Evolutionary conservation across 2,888 invertebrate genomes (phyloP), one percentile per base, ranked within the genome.

Genomic region (Opisthograptis luteolata): DNA sequence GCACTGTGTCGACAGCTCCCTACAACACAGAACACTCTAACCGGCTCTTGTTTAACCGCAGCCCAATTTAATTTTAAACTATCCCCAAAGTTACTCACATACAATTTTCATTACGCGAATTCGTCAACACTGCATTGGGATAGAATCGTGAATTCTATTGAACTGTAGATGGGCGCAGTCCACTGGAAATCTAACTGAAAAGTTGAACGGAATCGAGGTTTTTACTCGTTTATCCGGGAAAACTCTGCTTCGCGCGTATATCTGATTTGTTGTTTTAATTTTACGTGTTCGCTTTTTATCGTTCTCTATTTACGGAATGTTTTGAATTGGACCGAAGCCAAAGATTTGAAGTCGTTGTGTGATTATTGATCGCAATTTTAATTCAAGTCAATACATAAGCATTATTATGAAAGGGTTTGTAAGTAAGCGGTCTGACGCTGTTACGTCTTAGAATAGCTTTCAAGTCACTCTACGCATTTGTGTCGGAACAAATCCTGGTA

Each of bases 171-270:
- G 70, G 57, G 62, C 62, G 70, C 73, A 73, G 70, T 75, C 65
- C 70, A 73, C 72, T 66, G 68, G 67, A 79, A 85, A 81, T 79
- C 65, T 75, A 76, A 74, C 80, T 79, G 76, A 80, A 84, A 84
- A 84, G 79, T 84, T 82, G 67, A 63, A 73, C 72, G 64, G 66
- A 70, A 76, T 79, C 68, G 68, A 70, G 66, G 82, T 25, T 84
- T 82, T 79, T 79, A 64, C 73, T 79, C 73, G 71, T 75, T 74
- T 64, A 64, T 62, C 54, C 64, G 58, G 66, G 73, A 70, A 71
- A 68, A 68, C 65, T 72, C 66, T 58, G 70, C 66, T 66, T 64
- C 65, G 64, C 63, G 62, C 68, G 69, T 71, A 72, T 70, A 68
- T 72, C 60, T 65, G 70, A 72, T 73, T 72, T 71, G 67, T 74